Evolutionary conservation across 2,888 invertebrate genomes (phyloP), one percentile per base, ranked within the genome.

Genomic region (Eurois occulta): DNA sequence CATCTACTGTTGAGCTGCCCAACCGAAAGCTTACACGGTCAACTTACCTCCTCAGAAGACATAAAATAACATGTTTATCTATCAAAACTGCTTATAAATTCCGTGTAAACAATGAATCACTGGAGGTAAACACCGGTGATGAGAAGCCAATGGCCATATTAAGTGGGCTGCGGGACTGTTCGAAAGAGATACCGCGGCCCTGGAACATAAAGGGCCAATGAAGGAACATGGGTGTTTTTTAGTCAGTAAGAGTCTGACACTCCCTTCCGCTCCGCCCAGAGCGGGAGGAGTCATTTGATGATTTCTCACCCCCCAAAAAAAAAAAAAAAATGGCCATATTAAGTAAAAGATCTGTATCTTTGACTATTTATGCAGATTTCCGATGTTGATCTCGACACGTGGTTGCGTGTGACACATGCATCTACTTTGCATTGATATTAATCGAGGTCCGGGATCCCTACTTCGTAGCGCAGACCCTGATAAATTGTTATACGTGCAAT

Each of bases 311-410:
- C n/a, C n/a, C n/a, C n/a, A n/a, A n/a, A n/a, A n/a, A n/a, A n/a
- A n/a, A n/a, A n/a, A n/a, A n/a, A n/a, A n/a, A n/a, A 72, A 70
- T 77, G 77, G 46, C 83, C 83, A 83, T 83, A 77, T 77, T 82
- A 58, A 86, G 83, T 62, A 62, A 77, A 65, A 58, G 85, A 81
- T 81, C 18, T 8, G 6, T 64, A 82, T 85, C 86, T 85, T 38
- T 1, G 8, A 72, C 69, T 58, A 35, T 62, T 41, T 72, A 72
- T 72, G 66, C 64, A 82, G 35, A 77, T 77, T 64, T 70, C 52
- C 38, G 72, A 72, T 72, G n/a, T 71, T 70, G 28, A 76, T 82
- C 55, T 62, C 24, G 8, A 58, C 77, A 82, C 77, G 77, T 81
- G 75, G 73, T 55, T 18, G 28, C 13, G 13, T 62, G 38, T 72